Evolutionary conservation across 2,797 vertebrate species (phyloP).

Genomic region (Takifugu ocellatus): DNA sequence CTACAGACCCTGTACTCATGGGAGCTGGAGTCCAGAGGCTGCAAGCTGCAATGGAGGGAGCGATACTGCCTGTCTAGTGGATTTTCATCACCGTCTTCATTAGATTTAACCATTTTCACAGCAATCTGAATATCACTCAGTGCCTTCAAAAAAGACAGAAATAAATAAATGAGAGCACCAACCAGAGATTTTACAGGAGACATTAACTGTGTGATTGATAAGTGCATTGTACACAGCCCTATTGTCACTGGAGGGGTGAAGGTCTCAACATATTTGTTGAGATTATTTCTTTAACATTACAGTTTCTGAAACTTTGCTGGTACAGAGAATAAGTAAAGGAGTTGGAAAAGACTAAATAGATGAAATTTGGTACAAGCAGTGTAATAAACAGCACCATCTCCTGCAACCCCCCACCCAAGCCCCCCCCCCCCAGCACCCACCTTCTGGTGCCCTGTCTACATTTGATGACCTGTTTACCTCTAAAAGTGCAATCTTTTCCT

Average conservation of each 20-base stretch:
- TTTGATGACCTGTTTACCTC: constrained; percentile 73
- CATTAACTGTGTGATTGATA: background rate
- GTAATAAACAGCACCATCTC: too few relatives aligned
- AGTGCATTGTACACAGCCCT: too few relatives aligned
- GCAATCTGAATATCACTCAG: constrained; percentile 86
- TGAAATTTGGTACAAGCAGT: too few relatives aligned
- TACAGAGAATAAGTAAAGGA: too few relatives aligned
- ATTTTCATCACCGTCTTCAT: constrained; percentile 71
- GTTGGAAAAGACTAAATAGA: too few relatives aligned
- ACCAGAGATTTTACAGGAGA: background rate
- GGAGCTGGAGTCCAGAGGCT: constrained; percentile 69
- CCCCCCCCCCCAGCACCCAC: too few relatives aligned
- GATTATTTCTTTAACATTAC: too few relatives aligned
- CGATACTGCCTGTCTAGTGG: constrained; percentile 83
- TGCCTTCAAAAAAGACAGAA: constrained; percentile 63
- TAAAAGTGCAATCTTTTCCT: constrained; percentile 82
- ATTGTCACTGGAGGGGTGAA: too few relatives aligned
- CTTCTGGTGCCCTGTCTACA: too few relatives aligned
- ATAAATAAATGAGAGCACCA: background rate
- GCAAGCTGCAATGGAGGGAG: constrained; percentile 77
- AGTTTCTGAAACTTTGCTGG: too few relatives aligned
- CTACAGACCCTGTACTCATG: constrained; percentile 77
- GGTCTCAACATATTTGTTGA: too few relatives aligned
- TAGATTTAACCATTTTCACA: constrained; percentile 81
- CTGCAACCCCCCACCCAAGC: too few relatives aligned